A percentile compares a stretch with the other conserved stretches of the same genome.
phyloP scores from a whole-genome alignment of 2,797 vertebrate species.

The Champsocephalus gunnari region DNA sequence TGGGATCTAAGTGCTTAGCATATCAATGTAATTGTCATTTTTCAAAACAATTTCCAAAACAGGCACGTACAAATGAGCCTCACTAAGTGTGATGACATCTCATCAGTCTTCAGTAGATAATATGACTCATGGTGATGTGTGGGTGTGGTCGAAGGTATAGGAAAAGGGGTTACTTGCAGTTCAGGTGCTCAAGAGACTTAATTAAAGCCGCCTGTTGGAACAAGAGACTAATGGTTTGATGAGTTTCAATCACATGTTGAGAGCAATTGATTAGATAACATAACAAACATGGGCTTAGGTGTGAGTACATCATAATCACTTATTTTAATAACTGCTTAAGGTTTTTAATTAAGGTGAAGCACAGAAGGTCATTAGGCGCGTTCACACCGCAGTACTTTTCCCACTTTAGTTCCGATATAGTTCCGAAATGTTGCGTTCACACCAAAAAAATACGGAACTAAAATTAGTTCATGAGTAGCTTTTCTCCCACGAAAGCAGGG shows the following conservation, averaged over 20 bases:
- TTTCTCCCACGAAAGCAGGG: too few relatives aligned
- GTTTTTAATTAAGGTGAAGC: not conserved
- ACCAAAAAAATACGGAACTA: too few relatives aligned
- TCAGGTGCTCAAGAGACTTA: not conserved
- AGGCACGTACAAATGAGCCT: constrained; percentile 20
- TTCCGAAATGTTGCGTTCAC: too few relatives aligned
- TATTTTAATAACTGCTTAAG: constrained; percentile 9
- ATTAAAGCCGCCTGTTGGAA: not conserved
- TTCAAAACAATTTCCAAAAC: constrained; percentile 22
- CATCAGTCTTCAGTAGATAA: not conserved
- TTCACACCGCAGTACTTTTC: too few relatives aligned
- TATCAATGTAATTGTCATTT: constrained; percentile 65
- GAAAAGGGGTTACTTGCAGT: not conserved
- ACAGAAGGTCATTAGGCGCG: not conserved
- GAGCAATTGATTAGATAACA: constrained; percentile 1
- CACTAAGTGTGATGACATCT: constrained; percentile 1
- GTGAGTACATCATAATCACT: constrained; percentile 14
- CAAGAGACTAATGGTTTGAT: not conserved
- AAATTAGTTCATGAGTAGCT: too few relatives aligned
- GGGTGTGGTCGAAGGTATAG: not conserved
- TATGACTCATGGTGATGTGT: not conserved
- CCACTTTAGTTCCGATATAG: too few relatives aligned
- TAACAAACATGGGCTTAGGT: not conserved
- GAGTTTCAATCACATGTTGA: not conserved
- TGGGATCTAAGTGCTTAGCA: constrained; percentile 57